Percentiles rank a stretch among this genome's conserved stretches.
phyloP scores from a whole-genome alignment of 2,113 vertebrate species.

The Acanthisitta chloris region DNA sequence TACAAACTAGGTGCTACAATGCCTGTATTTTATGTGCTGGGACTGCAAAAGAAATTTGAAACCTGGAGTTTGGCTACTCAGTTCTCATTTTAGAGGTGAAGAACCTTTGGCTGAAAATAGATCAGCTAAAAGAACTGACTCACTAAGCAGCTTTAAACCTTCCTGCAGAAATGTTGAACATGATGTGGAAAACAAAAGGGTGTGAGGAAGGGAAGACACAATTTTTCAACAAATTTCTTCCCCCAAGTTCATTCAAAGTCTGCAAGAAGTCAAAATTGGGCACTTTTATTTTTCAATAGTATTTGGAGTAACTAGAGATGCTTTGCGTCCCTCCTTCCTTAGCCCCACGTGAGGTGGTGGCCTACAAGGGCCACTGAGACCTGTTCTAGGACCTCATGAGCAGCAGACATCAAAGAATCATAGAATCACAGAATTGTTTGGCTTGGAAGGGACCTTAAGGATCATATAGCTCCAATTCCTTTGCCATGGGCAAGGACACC shows the following conservation, averaged over 20 bases:
- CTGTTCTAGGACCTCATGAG: not conserved
- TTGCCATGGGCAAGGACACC: not conserved
- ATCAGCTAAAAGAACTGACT: not conserved
- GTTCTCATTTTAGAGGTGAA: not conserved
- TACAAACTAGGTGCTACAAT: not conserved
- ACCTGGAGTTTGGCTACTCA: not conserved
- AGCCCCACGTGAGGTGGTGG: not conserved
- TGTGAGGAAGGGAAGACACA: not conserved
- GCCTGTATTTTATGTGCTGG: not conserved
- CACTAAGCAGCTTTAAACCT: not conserved
- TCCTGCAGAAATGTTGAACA: not conserved
- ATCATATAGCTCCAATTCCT: not conserved
- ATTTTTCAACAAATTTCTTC: not conserved
- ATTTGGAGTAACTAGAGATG: not conserved
- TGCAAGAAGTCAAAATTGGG: not conserved
- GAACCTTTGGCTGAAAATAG: not conserved
- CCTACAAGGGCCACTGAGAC: not conserved
- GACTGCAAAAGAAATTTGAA: not conserved
- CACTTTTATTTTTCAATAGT: not conserved
- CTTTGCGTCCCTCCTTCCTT: fast-evolving
- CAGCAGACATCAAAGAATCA: not conserved
- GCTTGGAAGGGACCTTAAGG: not conserved
- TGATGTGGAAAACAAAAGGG: not conserved
- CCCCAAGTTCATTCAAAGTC: not conserved
- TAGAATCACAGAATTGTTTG: not conserved